These are phyloP conservation scores for Coelinius sp. DNA, from an alignment of 2,888 invertebrate genomes.

Conservation along the genomic window DNA sequence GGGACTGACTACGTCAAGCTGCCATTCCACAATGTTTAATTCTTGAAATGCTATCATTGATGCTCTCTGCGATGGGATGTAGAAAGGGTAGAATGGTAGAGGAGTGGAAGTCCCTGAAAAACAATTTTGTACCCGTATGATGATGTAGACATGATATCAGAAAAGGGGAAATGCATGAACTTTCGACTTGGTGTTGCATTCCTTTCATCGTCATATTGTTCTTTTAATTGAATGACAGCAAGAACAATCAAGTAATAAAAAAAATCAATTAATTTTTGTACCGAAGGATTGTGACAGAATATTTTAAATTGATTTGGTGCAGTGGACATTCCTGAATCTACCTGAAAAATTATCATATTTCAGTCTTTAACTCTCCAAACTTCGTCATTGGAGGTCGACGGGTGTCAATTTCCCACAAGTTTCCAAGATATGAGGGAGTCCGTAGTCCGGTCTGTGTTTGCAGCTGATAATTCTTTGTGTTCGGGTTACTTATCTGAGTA, in stretches of 20 bases:
- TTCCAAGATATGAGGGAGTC: conserved; percentile 34
- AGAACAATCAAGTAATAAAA: too few relatives aligned
- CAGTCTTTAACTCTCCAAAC: background rate
- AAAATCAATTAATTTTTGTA: too few relatives aligned
- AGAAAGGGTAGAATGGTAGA: background rate
- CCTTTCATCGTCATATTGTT: background rate
- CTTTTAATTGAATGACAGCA: too few relatives aligned
- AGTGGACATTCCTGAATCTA: too few relatives aligned
- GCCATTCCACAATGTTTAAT: background rate
- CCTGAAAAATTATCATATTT: too few relatives aligned
- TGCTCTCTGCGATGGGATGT: background rate
- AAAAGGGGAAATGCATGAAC: conserved; percentile 16
- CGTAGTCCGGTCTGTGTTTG: conserved; percentile 50
- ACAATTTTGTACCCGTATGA: background rate
- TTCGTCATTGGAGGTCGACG: background rate
- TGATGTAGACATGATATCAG: background rate
- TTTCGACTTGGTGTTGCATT: conserved; percentile 16
- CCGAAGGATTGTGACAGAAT: too few relatives aligned
- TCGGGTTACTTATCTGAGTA: background rate
- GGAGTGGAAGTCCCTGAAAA: too few relatives aligned
- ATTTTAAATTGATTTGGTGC: too few relatives aligned
- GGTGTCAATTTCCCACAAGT: background rate
- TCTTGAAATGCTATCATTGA: background rate
- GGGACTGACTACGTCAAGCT: background rate
- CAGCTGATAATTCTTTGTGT: conserved; percentile 49